These are phyloP conservation scores for Barbus barbus DNA, from an alignment of 2,113 vertebrate species.

Conservation along the genomic window DNA sequence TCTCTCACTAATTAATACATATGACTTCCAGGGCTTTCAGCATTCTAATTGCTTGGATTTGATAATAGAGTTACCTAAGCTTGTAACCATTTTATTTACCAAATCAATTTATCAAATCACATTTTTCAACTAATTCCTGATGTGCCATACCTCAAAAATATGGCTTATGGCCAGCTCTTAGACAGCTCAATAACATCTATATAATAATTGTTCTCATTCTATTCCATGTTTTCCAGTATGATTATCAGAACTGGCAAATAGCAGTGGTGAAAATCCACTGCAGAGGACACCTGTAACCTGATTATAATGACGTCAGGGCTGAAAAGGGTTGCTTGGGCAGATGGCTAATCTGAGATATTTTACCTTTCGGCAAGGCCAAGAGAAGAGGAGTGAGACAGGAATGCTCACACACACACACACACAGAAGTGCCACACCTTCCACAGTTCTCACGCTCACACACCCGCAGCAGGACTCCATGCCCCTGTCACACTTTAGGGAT, in stretches of 20 bases:
- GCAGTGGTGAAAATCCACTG: background rate
- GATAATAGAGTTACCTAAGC: background rate
- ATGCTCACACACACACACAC: background rate
- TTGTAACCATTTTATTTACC: background rate
- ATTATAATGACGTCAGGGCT: conserved; percentile 68
- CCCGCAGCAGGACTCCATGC: conserved; percentile 24
- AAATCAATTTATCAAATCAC: background rate
- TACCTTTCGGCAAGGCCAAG: conserved; percentile 44
- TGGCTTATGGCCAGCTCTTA: background rate
- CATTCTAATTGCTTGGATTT: background rate
- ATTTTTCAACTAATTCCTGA: background rate
- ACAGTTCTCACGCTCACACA: background rate
- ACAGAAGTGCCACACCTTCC: conserved; percentile 21
- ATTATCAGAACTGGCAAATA: conserved; percentile 1
- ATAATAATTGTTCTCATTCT: background rate
- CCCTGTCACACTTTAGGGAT: background rate
- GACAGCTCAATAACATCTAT: background rate
- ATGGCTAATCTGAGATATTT: conserved; percentile 70
- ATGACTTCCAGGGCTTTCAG: background rate
- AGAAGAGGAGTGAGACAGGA: conserved; percentile 7
- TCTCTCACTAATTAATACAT: background rate
- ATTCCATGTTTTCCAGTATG: background rate
- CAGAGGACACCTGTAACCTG: conserved; percentile 53
- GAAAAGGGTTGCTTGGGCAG: conserved; percentile 59
- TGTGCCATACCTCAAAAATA: background rate